phyloP scores from a whole-genome alignment of 1,140 invertebrate genomes.

The Ganaspis sp. region DNA sequence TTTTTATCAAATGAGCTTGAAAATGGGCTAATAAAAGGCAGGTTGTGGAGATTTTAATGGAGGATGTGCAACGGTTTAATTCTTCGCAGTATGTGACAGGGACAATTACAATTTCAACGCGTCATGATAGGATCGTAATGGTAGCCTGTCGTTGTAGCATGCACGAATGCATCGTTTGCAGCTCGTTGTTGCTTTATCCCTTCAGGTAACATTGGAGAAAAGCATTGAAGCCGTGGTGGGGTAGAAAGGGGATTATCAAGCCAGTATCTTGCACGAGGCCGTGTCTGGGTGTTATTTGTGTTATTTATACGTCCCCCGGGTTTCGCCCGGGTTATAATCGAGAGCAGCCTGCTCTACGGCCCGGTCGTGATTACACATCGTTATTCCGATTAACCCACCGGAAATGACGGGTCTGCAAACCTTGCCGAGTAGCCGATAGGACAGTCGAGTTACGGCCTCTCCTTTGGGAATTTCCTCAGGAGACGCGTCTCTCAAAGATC shows the following conservation, averaged over 20 bases:
- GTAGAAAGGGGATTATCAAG: conserved; percentile 49
- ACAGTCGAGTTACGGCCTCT: conserved; percentile 41
- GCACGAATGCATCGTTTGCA: conserved; percentile 40
- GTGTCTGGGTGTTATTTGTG: conserved; percentile 65
- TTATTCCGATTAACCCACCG: conserved; percentile 69
- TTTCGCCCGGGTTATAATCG: conserved; percentile 67
- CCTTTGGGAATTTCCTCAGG: conserved; percentile 20
- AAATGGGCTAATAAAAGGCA: neutral
- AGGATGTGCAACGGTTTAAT: neutral
- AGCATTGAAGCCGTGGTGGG: conserved; percentile 21
- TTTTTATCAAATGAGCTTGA: no score
- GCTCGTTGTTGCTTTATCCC: conserved; percentile 47
- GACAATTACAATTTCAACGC: conserved; percentile 17
- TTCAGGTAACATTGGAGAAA: conserved; percentile 43
- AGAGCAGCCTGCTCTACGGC: conserved; percentile 54
- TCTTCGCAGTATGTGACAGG: neutral
- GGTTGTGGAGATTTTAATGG: neutral
- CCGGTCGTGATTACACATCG: conserved; percentile 69
- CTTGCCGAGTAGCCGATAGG: conserved; percentile 46
- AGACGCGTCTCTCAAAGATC: neutral
- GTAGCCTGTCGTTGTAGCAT: conserved; percentile 9
- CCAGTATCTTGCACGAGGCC: conserved; percentile 47
- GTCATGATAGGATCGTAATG: conserved; percentile 5
- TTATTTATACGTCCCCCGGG: conserved; percentile 73
- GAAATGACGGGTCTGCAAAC: conserved; percentile 61